Evolutionary conservation across 2,888 invertebrate species (phyloP).

Genomic region (Drosophila bunnanda): DNA sequence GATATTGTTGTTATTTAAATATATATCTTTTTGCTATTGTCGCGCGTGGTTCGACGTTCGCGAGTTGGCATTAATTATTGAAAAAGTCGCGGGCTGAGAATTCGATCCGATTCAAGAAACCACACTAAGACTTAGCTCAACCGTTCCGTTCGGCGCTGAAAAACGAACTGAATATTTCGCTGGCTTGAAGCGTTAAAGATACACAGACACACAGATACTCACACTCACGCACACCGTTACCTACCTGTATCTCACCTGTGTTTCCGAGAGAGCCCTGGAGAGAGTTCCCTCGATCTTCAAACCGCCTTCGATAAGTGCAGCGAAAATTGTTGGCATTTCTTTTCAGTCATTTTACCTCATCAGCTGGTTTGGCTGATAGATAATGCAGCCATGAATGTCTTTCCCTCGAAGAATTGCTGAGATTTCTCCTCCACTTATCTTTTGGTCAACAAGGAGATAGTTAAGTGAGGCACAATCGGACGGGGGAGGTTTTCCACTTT

Average conservation of each 20-base stretch:
- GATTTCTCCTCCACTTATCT: constrained; percentile 60
- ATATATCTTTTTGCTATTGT: constrained; percentile 45
- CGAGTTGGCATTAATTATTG: constrained; percentile 58
- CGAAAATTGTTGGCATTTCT: constrained; percentile 74
- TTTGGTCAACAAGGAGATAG: constrained; percentile 4
- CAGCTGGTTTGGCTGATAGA: constrained; percentile 37
- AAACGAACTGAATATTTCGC: constrained; percentile 56
- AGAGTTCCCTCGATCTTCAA: constrained; percentile 52
- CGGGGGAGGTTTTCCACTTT: constrained; percentile 3
- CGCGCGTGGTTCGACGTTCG: constrained; percentile 17
- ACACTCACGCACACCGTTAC: constrained; percentile 17
- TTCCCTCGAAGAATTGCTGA: constrained; percentile 49
- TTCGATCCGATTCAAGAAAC: constrained; percentile 26
- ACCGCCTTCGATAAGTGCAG: constrained; percentile 66
- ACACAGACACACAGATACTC: constrained; percentile 23
- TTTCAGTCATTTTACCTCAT: constrained; percentile 63
- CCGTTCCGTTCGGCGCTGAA: constrained; percentile 56
- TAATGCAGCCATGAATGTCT: constrained; percentile 49
- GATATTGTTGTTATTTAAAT: constrained; percentile 50
- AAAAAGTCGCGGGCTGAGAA: constrained; percentile 46
- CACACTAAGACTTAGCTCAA: constrained; percentile 40
- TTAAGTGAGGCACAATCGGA: not conserved
- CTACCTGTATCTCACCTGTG: constrained; percentile 22
- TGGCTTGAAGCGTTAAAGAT: constrained; percentile 50
- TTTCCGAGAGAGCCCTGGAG: constrained; percentile 11